Evolutionary conservation across 2,797 vertebrate species (phyloP), one percentile per base, ranked within the genome.

Genomic region (Syncerus caffer): DNA sequence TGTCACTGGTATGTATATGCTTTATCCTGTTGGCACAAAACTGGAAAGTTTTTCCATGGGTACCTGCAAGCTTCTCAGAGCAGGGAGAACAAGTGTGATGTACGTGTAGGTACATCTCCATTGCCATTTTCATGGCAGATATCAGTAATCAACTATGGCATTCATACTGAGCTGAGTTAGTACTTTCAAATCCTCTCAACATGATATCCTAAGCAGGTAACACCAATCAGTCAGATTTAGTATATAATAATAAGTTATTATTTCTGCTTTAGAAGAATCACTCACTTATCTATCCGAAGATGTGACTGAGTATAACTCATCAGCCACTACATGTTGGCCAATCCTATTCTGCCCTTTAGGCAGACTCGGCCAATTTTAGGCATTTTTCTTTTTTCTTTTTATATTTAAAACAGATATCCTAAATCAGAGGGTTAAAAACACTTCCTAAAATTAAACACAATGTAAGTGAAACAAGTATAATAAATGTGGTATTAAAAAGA

Each of bases 61-160:
- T 55, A 27, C 1, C 15, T 45, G 31, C 10, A 55, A 38, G 2
- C 17, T 47, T 82, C 45, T 16, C n/a, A 42, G 45, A 87, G 76
- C 25, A 45, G 23, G 17, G n/a, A 71, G 1, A 34, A 53, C 12
- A 62, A 64, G 25, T 5, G 13, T 1, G 19, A 84, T 78, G 12
- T 7, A 8, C 25, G 1, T 3, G 10, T 11, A 21, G 2, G 10
- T 15, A 3, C 27, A 25, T 1, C 13, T 0, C 38, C n/a, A 7
- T 64, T 55, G 47, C 60, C 21, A 3, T 25, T 3, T 21, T 19
- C 50, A 5, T 21, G 25, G 67, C 10, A 79, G 51, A 71, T 67
- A 42, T 78, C 14, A n/a, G 15, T 23, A 27, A 71, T 45, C 11
- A 14, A 31, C 55, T 42, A 11, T 3, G 1, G 1, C 27, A 31